These are phyloP conservation scores for Agriopis leucophaearia DNA, from an alignment of 2,888 invertebrate species.

Conservation along the genomic window DNA sequence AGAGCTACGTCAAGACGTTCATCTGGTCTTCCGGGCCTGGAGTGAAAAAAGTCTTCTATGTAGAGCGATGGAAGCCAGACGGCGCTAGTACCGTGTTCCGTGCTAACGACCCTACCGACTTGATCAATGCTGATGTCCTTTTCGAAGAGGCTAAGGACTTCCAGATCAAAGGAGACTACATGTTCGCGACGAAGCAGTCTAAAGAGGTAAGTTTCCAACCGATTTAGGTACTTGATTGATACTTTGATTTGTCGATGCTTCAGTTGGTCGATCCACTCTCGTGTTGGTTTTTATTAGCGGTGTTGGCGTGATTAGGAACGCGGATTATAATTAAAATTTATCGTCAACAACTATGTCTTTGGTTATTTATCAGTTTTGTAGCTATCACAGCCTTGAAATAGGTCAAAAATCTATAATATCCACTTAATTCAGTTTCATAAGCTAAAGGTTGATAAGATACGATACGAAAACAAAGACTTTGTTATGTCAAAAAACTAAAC, in stretches of 20 bases:
- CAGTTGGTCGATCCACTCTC: too few species aligned
- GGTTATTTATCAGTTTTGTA: neutral
- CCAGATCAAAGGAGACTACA: constrained; percentile 93
- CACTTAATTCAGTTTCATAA: neutral
- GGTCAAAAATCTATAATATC: constrained; percentile 9
- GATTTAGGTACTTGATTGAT: too few species aligned
- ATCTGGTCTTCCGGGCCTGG: constrained; percentile 88
- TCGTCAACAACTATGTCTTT: too few species aligned
- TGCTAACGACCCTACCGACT: constrained; percentile 82
- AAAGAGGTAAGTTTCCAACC: constrained; percentile 81
- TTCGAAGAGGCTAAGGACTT: constrained; percentile 92
- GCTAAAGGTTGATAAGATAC: constrained; percentile 3
- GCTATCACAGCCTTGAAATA: constrained; percentile 6
- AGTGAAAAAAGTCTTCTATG: constrained; percentile 85
- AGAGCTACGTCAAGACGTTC: constrained; percentile 92
- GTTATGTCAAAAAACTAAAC: neutral
- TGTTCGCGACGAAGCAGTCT: constrained; percentile 92
- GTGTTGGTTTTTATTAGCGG: too few species aligned
- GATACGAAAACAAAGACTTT: constrained; percentile 12
- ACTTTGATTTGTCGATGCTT: too few species aligned
- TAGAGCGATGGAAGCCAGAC: constrained; percentile 89
- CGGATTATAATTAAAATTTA: neutral
- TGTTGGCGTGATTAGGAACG: too few species aligned
- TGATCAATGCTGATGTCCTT: constrained; percentile 83
- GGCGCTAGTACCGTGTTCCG: constrained; percentile 90